Base-by-base conservation (phyloP, 1,140 invertebrate species). In the Scaptomyza montana region DNA sequence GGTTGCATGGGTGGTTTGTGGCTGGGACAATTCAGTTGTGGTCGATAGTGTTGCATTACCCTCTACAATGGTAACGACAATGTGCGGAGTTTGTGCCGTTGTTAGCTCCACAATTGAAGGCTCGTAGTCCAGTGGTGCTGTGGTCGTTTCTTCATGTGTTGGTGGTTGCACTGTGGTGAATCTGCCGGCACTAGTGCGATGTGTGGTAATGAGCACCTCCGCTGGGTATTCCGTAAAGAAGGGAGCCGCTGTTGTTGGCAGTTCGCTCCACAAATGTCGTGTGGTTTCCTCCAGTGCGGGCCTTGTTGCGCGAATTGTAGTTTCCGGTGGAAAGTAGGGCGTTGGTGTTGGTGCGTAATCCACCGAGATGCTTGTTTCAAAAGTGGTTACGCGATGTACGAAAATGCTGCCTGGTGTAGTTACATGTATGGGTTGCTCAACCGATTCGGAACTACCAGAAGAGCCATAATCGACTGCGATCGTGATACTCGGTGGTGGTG, bases 171-270 rank as follows among this genome's bases (percentile, higher is more conserved):
- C 63, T 5, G 86, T 85, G 21, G 85, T 84, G 25, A 82, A 81
- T n/a, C 79, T 54, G 0, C 79, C 75, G 0, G 80, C 79, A n/a
- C 80, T 84, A 1, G 77, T 81, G 43, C 80, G 74, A 78, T 90
- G 78, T 45, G 89, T 75, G 68, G 86, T 74, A 66, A 92, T 64
- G 71, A 90, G 57, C 1, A 91, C 80, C 51, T 90, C 78, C 0
- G 78, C 78, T 0, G 92, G 84, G 63, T 90, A 92, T 50, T 93
- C 93, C 33, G 92, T 92, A 49, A 93, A 93, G 72, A 91, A 93
- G 59, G 93, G 93, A 13, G 93, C 92, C 16, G 93, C 93, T 59
- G 93, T 93, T 3, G 53, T 92, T 25, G 93, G 90, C 8, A 92
- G 68, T 73, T 91, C 90, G 8, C 69, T 68, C 80, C 89, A 85